Percentiles rank a stretch among this genome's conserved stretches.
These are phyloP conservation scores for Halcyon malimbica DNA, from an alignment of 2,113 vertebrate genomes.

Conservation along the genomic window DNA sequence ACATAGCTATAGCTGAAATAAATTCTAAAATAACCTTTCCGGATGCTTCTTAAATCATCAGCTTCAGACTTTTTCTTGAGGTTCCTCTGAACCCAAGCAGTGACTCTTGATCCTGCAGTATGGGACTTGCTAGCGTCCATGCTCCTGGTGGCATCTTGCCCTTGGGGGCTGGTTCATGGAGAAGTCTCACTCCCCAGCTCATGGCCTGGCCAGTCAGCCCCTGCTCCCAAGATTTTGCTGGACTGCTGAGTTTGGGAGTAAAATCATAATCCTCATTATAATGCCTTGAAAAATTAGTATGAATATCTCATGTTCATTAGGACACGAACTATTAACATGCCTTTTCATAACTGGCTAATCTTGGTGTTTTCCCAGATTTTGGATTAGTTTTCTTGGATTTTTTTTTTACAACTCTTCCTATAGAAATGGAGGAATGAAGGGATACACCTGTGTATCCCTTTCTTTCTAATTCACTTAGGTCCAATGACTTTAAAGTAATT, in stretches of 20 bases:
- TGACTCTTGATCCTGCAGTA: accelerated
- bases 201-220: not conserved
- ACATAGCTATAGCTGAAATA: not conserved
- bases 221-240: not conserved
- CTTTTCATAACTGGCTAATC: not conserved
- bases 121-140: not conserved
- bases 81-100: not conserved
- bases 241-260: not conserved
- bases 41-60: not conserved
- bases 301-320: not conserved
- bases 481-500: not conserved
- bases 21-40: not conserved
- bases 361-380: not conserved
- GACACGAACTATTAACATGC: not conserved
- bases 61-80: not conserved
- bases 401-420: not conserved
- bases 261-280: not conserved
- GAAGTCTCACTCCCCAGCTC: not conserved
- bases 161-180: not conserved
- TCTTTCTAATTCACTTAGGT: not conserved
- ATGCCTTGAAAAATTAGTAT: not conserved
- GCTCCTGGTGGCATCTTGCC: not conserved
- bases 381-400: not conserved
- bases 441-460: not conserved
- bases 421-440: not conserved